phyloP scores from a whole-genome alignment of 1,140 invertebrate species.

The Drosophila pallidifrons region DNA sequence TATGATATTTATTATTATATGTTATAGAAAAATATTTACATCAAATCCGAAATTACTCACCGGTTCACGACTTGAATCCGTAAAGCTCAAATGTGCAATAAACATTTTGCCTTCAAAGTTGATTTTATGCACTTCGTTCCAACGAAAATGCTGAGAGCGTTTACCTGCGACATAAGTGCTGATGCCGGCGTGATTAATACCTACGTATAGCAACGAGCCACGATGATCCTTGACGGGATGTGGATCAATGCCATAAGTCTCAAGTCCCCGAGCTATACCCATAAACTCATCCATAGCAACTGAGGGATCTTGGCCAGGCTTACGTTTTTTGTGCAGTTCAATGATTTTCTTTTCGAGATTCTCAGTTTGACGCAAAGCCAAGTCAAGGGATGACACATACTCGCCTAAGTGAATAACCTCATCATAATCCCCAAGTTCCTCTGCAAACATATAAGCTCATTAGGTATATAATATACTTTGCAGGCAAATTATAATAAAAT shows the following conservation, averaged over 20 bases:
- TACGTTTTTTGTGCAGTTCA: constrained; percentile 93
- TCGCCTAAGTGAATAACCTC: constrained; percentile 94
- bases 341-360: constrained; percentile 95
- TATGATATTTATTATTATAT: too few relatives aligned
- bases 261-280: constrained; percentile 91
- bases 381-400: constrained; percentile 96
- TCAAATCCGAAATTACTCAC: constrained; percentile 68
- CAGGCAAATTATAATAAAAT: background rate
- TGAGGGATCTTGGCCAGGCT: constrained; percentile 69
- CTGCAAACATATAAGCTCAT: constrained; percentile 85
- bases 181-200: constrained; percentile 97
- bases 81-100: constrained; percentile 94
- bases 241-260: constrained; percentile 98
- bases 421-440: constrained; percentile 97
- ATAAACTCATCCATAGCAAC: constrained; percentile 81
- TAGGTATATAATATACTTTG: background rate
- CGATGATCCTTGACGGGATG: constrained; percentile 95
- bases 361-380: constrained; percentile 96
- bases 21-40: background rate
- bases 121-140: constrained; percentile 97
- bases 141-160: constrained; percentile 97
- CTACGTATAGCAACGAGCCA: constrained; percentile 94
- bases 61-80: constrained; percentile 85
- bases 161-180: constrained; percentile 97
- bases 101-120: constrained; percentile 99